Percentiles rank a stretch among this genome's conserved stretches.
phyloP scores from a whole-genome alignment of 2,888 invertebrate species.

The Noctua pronuba region DNA sequence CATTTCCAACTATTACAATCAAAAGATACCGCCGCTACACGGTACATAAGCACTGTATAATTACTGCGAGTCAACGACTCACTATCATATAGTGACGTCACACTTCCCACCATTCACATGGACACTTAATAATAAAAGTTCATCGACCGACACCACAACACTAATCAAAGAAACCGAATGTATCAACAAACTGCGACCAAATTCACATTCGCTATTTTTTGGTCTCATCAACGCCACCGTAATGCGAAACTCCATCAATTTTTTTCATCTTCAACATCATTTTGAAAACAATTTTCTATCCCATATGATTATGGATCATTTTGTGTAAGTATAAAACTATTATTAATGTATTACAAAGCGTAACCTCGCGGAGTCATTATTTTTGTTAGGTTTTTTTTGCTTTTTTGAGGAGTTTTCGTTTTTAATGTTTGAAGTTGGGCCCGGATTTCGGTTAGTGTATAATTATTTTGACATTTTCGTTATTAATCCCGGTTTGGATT shows the following conservation, averaged over 20 bases:
- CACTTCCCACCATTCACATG: slow-evolving; percentile 63
- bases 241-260: slow-evolving; percentile 84
- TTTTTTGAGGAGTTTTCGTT: slow-evolving; percentile 61
- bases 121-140: slow-evolving; percentile 59
- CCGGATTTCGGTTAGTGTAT: slow-evolving; percentile 49
- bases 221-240: slow-evolving; percentile 81
- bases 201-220: slow-evolving; percentile 84
- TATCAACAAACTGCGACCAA: slow-evolving; percentile 73
- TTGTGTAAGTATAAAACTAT: slow-evolving; percentile 86
- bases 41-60: slow-evolving; percentile 63
- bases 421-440: slow-evolving; percentile 56
- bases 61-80: slow-evolving; percentile 55
- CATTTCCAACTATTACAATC: slow-evolving; percentile 61
- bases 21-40: slow-evolving; percentile 60
- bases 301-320: slow-evolving; percentile 89
- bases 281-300: slow-evolving; percentile 89
- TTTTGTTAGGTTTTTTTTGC: slow-evolving; percentile 70
- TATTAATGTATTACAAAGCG: slow-evolving; percentile 86
- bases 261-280: slow-evolving; percentile 82
- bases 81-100: slow-evolving; percentile 64
- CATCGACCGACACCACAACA: slow-evolving; percentile 63
- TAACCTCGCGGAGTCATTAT: slow-evolving; percentile 74
- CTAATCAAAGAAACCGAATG: slow-evolving; percentile 84
- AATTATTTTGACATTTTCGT: slow-evolving; percentile 68
- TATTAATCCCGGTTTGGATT: slow-evolving; percentile 50